Evolutionary conservation across 1,140 invertebrate species (phyloP), one percentile per base, ranked within the genome.

Genomic region (Megalonaias nervosa): DNA sequence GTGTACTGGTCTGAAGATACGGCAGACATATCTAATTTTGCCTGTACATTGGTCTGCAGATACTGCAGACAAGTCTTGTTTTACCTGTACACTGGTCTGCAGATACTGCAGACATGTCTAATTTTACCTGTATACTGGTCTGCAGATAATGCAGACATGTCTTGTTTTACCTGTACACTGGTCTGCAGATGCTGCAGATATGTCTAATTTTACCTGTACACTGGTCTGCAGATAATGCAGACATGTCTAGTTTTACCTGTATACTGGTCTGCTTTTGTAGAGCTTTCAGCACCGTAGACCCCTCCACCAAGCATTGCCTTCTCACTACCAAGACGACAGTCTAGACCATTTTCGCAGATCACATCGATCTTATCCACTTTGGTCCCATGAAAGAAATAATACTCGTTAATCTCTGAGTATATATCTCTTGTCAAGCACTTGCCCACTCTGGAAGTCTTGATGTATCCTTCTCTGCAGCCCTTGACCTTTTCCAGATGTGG

Each of bases 211-310:
- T 31, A 31, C 26, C 26, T 31, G 26, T 31, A 31, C 26, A 31
- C 26, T 31, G 26, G 26, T 31, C 26, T 31, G 26, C 26, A 31
- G 21, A 66, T 23, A 66, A 48, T 17, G 17, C 38, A 16, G 21
- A n/a, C 1, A 70, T 31, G 48, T 14, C 2, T 17, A 61, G 31
- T 19, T 55, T 56, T 71, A 77, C 75, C 75, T 60, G 70, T 65
- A 68, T 77, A 77, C 26, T 77, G 75, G 57, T 77, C 75, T 15
- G 75, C 75, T 55, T 77, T 77, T 23, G 59, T 71, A n/a, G 70
- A 65, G 12, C 23, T 67, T 62, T 77, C 75, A 12, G 75, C 75
- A n/a, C 75, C 75, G 62, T 77, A 77, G 59, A 77, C 23, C 19
- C 75, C 75, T n/a, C 56, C 6, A 2, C 75, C 75, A 61, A 77